Evolutionary conservation across 2,797 vertebrate species (phyloP).

Genomic region (Octomys mimax): DNA sequence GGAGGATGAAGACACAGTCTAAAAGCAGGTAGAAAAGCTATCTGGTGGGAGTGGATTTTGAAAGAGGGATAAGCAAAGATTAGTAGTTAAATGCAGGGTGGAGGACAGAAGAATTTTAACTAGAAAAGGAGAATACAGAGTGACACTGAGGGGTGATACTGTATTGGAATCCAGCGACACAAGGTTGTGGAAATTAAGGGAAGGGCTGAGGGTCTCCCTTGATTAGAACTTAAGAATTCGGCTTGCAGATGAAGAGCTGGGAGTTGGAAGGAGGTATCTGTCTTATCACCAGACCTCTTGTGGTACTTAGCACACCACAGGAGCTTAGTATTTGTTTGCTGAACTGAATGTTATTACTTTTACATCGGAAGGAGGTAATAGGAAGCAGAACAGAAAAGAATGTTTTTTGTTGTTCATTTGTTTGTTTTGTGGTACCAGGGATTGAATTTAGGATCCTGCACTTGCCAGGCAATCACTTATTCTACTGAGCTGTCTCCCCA

Average conservation of each 20-base stretch:
- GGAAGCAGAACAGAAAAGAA: not conserved
- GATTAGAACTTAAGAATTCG: not conserved
- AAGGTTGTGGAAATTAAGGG: not conserved
- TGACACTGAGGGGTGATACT: not conserved
- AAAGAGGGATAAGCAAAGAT: not conserved
- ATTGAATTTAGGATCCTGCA: too few relatives aligned
- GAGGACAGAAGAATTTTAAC: not conserved
- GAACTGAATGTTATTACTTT: not conserved
- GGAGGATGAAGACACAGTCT: not conserved
- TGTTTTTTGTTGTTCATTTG: too few relatives aligned
- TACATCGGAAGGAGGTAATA: not conserved
- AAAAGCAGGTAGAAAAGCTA: not conserved
- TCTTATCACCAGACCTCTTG: not conserved
- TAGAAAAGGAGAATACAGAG: not conserved
- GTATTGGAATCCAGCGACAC: not conserved
- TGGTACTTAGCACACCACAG: not conserved
- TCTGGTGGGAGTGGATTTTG: not conserved
- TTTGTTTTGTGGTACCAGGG: too few relatives aligned
- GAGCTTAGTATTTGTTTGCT: constrained; percentile 9
- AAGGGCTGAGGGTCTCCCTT: not conserved
- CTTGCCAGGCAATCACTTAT: too few relatives aligned
- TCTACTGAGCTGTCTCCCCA: too few relatives aligned
- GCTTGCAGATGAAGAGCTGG: not conserved
- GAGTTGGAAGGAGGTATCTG: not conserved
- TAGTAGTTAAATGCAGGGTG: not conserved